A percentile compares a stretch with the other conserved stretches of the same genome.
These are phyloP conservation scores for Venustoraphidia nigricollis DNA, from an alignment of 2,888 invertebrate species.

Conservation along the genomic window DNA sequence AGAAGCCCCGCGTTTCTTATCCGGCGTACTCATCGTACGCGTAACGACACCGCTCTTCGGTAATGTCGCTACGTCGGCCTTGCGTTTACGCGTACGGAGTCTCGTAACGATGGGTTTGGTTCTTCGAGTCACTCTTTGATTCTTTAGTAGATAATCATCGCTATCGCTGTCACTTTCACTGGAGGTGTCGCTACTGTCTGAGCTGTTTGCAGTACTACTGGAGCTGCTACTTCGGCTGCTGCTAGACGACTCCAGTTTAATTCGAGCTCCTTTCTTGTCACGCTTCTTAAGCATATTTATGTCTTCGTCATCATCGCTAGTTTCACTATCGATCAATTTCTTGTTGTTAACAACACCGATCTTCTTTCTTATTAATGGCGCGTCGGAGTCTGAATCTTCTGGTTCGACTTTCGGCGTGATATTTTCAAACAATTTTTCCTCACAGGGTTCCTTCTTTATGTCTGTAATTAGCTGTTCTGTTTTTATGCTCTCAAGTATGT, in stretches of 20 bases:
- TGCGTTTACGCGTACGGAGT: too few species aligned
- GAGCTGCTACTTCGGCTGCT: conserved; percentile 15
- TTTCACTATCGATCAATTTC: conserved; percentile 16
- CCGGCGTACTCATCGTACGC: too few species aligned
- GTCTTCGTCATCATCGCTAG: conserved; percentile 25
- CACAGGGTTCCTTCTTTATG: background rate
- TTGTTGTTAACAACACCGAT: conserved; percentile 15
- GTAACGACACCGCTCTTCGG: too few species aligned
- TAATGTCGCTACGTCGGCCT: too few species aligned
- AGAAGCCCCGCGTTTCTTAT: too few species aligned
- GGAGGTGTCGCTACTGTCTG: too few species aligned
- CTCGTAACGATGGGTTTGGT: too few species aligned
- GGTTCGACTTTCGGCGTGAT: conserved; percentile 11
- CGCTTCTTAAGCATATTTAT: conserved; percentile 19
- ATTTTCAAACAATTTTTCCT: too few species aligned
- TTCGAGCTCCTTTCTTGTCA: conserved; percentile 22
- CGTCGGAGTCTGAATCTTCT: conserved; percentile 20
- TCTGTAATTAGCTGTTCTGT: conserved; percentile 2
- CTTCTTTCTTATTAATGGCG: conserved; percentile 16
- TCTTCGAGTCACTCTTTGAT: too few species aligned
- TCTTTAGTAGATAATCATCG: conserved; percentile 12
- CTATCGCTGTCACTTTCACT: conserved; percentile 18
- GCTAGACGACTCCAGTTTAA: conserved; percentile 22
- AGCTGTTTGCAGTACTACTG: too few species aligned
- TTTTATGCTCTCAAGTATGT: background rate